These are phyloP conservation scores for Griposia aprilina DNA, from an alignment of 2,888 invertebrate genomes.

Conservation along the genomic window DNA sequence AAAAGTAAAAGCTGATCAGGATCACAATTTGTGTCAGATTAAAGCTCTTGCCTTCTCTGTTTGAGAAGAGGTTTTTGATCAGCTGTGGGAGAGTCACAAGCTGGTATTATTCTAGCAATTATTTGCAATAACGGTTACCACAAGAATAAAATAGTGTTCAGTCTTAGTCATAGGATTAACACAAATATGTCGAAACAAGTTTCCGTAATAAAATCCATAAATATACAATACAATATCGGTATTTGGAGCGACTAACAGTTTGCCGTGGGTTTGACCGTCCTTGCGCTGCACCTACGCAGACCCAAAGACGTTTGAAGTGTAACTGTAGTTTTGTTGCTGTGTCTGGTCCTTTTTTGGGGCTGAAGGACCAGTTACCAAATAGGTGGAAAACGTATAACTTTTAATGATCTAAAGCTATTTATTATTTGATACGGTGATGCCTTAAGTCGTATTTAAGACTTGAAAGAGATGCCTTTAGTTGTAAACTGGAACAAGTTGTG, in stretches of 20 bases:
- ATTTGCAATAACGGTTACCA: constrained; percentile 5
- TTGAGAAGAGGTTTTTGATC: too few species aligned
- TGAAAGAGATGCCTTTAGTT: neutral
- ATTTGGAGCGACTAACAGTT: constrained; percentile 67
- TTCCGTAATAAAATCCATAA: constrained; percentile 48
- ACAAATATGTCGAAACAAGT: constrained; percentile 51
- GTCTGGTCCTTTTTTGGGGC: constrained; percentile 31
- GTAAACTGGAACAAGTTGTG: neutral
- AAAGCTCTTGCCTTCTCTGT: too few species aligned
- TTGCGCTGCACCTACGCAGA: constrained; percentile 67
- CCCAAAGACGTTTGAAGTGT: constrained; percentile 42
- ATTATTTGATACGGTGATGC: neutral
- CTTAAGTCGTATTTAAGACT: neutral
- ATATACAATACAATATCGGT: constrained; percentile 56
- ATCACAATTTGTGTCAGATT: too few species aligned
- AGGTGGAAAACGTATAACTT: neutral
- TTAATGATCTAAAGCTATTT: neutral
- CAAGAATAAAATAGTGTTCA: neutral
- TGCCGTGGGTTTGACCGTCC: constrained; percentile 66
- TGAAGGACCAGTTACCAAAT: constrained; percentile 15
- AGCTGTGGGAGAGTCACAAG: too few species aligned
- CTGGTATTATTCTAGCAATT: neutral
- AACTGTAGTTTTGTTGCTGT: constrained; percentile 49
- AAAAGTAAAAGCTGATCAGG: too few species aligned
- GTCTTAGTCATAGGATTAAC: constrained; percentile 37